Conservation (phyloP, 2,797 vertebrate species). For the Acrocephalus scirpaceus region DNA sequence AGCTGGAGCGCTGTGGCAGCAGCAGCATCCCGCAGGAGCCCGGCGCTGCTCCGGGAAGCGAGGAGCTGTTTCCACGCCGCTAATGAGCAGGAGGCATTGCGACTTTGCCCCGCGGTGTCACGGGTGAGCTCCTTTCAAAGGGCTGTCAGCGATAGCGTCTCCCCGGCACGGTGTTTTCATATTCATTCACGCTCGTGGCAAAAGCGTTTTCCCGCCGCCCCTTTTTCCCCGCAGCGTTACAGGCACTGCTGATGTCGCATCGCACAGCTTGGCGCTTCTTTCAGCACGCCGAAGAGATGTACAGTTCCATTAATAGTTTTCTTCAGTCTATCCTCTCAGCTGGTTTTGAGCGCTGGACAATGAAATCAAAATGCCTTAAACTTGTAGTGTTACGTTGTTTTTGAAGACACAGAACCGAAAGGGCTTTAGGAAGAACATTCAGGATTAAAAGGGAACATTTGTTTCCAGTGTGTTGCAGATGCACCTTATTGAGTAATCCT, state of each 20-base stretch:
- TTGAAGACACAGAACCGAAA: neutral
- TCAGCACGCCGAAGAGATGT: neutral
- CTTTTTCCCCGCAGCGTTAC: neutral
- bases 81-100: neutral
- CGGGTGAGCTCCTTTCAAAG: neutral
- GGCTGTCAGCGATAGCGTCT: neutral
- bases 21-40: neutral
- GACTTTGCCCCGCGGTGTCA: neutral
- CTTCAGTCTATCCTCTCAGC: neutral
- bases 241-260: rapidly evolving
- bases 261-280: rapidly evolving
- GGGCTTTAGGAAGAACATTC: neutral
- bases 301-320: neutral
- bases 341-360: neutral
- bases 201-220: neutral
- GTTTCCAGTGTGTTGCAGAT: neutral
- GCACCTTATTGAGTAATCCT: neutral
- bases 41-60: neutral
- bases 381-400: neutral
- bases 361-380: neutral
- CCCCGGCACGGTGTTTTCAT: neutral
- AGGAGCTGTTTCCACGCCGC: neutral
- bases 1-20: neutral
- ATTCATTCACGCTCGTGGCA: neutral
- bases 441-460: neutral